Conservation (phyloP, 2,797 vertebrate species). For the Cottoperca gobio region DNA sequence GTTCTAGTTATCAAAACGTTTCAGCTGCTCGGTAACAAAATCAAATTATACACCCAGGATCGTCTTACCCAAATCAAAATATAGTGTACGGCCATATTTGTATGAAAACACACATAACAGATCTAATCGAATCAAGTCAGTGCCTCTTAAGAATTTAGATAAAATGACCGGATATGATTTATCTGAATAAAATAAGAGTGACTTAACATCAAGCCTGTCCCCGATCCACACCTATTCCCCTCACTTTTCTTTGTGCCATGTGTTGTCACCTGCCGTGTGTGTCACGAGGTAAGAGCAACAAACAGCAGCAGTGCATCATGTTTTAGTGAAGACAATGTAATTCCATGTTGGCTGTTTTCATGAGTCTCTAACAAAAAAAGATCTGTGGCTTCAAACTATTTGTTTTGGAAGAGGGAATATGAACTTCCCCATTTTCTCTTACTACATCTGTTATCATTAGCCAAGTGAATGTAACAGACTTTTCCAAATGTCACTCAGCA, state of each 20-base stretch:
- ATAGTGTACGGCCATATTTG: too few relatives aligned
- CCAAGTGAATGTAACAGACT: background rate
- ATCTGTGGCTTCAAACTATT: background rate
- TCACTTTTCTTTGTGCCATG: conserved; percentile 52
- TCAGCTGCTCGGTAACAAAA: background rate
- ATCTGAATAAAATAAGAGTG: conserved; percentile 41
- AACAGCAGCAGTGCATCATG: conserved; percentile 69
- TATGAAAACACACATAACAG: background rate
- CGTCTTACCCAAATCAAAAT: background rate
- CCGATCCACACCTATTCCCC: conserved; percentile 60
- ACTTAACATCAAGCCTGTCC: conserved; percentile 54
- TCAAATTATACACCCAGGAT: background rate
- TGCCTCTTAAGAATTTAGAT: background rate
- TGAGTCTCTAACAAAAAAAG: background rate
- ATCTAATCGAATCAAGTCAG: background rate
- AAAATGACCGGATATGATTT: background rate
- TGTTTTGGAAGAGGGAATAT: background rate
- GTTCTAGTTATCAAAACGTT: background rate
- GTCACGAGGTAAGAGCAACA: conserved; percentile 72
- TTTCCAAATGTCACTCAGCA: background rate
- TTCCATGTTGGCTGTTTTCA: background rate
- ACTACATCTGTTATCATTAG: background rate
- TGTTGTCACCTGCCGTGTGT: conserved; percentile 59
- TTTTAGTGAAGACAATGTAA: too few relatives aligned
- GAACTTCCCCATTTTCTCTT: background rate